Conservation (phyloP, 1,140 invertebrate genomes). For the Brachionus paranguensis region DNA sequence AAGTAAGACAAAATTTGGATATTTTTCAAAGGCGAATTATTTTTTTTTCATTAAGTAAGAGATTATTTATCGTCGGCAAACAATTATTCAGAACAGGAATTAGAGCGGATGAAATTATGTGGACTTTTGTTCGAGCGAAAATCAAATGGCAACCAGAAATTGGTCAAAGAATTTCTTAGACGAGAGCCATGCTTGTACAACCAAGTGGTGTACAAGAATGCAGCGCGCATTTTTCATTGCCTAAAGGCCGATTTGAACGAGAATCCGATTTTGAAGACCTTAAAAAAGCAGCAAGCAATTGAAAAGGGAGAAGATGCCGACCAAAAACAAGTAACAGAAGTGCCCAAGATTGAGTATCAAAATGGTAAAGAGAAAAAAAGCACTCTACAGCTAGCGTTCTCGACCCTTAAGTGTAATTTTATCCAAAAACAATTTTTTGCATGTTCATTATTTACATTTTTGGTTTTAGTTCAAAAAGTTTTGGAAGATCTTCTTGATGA, state of each 20-base stretch:
- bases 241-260: constrained; percentile 35
- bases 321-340: neutral
- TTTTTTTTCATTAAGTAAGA: neutral
- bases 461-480: constrained; percentile 23
- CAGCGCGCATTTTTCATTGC: constrained; percentile 23
- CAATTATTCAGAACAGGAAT: constrained; percentile 20
- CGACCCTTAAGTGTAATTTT: constrained; percentile 23
- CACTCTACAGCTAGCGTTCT: constrained; percentile 35
- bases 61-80: neutral
- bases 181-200: constrained; percentile 7
- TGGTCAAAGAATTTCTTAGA: constrained; percentile 22
- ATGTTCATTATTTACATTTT: neutral
- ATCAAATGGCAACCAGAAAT: neutral
- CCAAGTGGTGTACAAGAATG: constrained; percentile 32
- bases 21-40: neutral
- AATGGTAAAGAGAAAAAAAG: constrained; percentile 26
- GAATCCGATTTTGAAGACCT: constrained; percentile 32
- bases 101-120: constrained; percentile 31
- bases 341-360: constrained; percentile 37
- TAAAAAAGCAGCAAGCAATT: constrained; percentile 25
- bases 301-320: neutral
- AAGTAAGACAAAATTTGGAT: neutral
- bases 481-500: constrained; percentile 36
- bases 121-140: constrained; percentile 24
- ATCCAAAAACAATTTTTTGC: neutral